phyloP scores from a whole-genome alignment of 2,888 invertebrate genomes.

The Mylabris sibirica region DNA sequence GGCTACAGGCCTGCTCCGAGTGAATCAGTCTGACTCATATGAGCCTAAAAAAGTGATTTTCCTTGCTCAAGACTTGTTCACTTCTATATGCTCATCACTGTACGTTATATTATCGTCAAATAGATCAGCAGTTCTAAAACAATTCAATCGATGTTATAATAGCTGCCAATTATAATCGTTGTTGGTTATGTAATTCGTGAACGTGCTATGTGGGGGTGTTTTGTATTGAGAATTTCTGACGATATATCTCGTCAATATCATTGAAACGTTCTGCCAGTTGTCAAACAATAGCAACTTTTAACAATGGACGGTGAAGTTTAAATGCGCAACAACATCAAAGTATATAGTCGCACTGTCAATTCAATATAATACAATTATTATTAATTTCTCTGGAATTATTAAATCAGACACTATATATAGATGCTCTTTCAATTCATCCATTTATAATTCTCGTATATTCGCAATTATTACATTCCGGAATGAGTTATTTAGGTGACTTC shows the following conservation, averaged over 20 bases:
- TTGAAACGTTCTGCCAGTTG: conserved; percentile 33
- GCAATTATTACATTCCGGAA: conserved; percentile 56
- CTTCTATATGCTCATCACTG: too few relatives aligned
- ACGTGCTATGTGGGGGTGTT: background rate
- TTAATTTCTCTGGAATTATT: conserved; percentile 60
- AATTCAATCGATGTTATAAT: too few relatives aligned
- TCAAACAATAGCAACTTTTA: conserved; percentile 55
- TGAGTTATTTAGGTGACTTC: conserved; percentile 46
- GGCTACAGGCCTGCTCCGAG: too few relatives aligned
- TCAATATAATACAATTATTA: conserved; percentile 61
- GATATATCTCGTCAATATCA: conserved; percentile 31
- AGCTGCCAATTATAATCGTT: too few relatives aligned
- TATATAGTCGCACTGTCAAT: conserved; percentile 50
- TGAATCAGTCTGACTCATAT: too few relatives aligned
- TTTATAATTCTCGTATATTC: conserved; percentile 46
- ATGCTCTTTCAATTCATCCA: conserved; percentile 51
- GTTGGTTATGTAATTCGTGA: too few relatives aligned
- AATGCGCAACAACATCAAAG: conserved; percentile 61
- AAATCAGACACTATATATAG: conserved; percentile 56
- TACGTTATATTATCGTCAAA: too few relatives aligned
- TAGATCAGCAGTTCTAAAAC: too few relatives aligned
- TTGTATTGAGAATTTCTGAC: conserved; percentile 37
- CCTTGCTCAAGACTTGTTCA: too few relatives aligned
- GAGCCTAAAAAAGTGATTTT: too few relatives aligned
- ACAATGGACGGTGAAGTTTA: conserved; percentile 53